Conservation (phyloP, 2,797 vertebrate genomes). For the Petrocephalus schoutedeni region DNA sequence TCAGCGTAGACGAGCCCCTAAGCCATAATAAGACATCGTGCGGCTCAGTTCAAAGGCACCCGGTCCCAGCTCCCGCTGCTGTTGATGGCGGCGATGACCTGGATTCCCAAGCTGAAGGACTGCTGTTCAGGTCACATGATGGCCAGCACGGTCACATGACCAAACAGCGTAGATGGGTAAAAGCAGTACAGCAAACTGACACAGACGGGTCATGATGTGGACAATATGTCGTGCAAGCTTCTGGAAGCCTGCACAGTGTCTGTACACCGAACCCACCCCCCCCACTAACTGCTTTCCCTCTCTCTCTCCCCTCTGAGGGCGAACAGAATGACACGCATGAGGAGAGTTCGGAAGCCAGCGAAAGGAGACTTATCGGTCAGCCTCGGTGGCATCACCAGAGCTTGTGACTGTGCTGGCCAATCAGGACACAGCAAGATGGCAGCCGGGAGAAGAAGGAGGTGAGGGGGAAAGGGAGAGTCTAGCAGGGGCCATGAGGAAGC, state of each 20-base stretch:
- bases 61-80: too few relatives aligned
- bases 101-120: neutral
- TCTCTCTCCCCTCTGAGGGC: neutral
- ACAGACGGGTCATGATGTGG: neutral
- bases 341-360: neutral
- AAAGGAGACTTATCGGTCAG: neutral
- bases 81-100: neutral
- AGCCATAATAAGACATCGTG: neutral
- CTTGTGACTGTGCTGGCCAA: neutral
- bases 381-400: neutral
- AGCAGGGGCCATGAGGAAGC: neutral
- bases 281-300: neutral
- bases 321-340: neutral
- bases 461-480: neutral
- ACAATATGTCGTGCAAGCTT: neutral
- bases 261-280: too few relatives aligned
- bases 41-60: neutral
- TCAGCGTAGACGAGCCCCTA: too few relatives aligned
- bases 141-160: neutral
- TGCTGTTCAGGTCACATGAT: neutral
- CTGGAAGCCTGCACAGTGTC: neutral
- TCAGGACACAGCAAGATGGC: neutral
- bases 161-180: neutral
- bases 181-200: neutral
- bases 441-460: neutral